Base-by-base conservation (phyloP, 2,113 vertebrate species). In the Odobenus rosmarus region DNA sequence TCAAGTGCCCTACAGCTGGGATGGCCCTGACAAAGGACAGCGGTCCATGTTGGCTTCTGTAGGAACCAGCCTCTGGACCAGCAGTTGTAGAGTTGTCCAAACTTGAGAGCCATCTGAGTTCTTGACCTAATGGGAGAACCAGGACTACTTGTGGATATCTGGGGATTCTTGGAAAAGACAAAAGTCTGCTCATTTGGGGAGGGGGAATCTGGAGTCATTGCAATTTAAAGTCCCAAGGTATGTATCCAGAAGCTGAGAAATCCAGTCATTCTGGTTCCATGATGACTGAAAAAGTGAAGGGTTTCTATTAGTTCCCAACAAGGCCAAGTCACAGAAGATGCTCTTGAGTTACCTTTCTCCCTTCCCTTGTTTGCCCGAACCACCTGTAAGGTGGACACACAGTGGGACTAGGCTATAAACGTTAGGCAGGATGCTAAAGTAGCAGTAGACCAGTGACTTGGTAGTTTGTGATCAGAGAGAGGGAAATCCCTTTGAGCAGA, bases 1-100 rank as follows among this genome's bases (percentile, higher is more conserved):
- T 57, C 85, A 88, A 2, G 36, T 33, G 9, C n/a, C 21, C 46
- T 46, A 1, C 9, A 26, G 13, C 33, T 62, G 2, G 49, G 24
- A 64, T 64, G 71, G 53, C 31, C 5, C 0, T 14, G 36, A 31
- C 10, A 6, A 18, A 0, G 3, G 11, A 31, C 10, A 6, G 23
- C 0, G 3, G 11, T 26, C 36, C n/a, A 11, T n/a, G 10, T 3
- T 28, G 15, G 59, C 62, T 82, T 95, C 26, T 64, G 36, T 62
- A 28, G 15, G 86, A 86, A 28, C 46, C 42, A 12, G 1, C 6
- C 13, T 67, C 24, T 28, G 46, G 49, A n/a, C 16, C 36, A 86
- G 67, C 53, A 12, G 8, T 26, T 76, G n/a, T 33, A 19, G 89
- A 31, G 36, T 8, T 91, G 16, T 72, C 21, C 13, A 31, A 53